A percentile compares a stretch with the other conserved stretches of the same genome.
phyloP scores from a whole-genome alignment of 2,113 vertebrate species.

The Tyto alba region DNA sequence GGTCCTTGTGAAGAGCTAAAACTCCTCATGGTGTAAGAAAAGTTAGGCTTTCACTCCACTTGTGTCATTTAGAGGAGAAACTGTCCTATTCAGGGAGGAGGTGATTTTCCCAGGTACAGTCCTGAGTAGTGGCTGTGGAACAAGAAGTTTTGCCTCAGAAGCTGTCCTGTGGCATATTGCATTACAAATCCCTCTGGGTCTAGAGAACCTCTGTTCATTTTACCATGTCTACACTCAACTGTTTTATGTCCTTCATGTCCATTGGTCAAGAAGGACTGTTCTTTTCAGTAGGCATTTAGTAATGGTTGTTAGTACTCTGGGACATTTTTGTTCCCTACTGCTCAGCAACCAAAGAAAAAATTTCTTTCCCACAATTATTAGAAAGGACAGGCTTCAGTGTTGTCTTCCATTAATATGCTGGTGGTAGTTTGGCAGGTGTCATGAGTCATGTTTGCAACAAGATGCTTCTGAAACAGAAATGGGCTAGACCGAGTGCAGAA shows the following conservation, averaged over 20 bases:
- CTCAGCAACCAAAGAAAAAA: neutral
- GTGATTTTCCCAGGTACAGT: neutral
- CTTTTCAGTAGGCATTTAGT: neutral
- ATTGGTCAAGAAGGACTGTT: neutral
- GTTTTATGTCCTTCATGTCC: neutral
- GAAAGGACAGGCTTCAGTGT: neutral
- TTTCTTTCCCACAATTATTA: neutral
- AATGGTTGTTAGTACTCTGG: neutral
- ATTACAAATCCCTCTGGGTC: neutral
- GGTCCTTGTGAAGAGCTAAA: neutral
- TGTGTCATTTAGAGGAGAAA: neutral
- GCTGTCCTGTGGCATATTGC: neutral
- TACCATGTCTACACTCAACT: neutral
- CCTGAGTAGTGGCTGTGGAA: neutral
- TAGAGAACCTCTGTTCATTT: neutral
- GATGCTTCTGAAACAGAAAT: neutral
- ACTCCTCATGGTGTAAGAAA: neutral
- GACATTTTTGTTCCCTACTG: neutral
- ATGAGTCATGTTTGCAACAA: neutral
- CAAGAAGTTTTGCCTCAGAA: neutral
- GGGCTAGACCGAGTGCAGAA: neutral
- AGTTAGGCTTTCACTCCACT: neutral
- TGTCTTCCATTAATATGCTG: neutral
- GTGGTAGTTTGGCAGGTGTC: neutral
- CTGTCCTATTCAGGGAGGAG: neutral